A percentile compares a stretch with the other conserved stretches of the same genome.
Evolutionary conservation across 2,797 vertebrate species (phyloP).

Genomic region (Coranthus polyacanthus): DNA sequence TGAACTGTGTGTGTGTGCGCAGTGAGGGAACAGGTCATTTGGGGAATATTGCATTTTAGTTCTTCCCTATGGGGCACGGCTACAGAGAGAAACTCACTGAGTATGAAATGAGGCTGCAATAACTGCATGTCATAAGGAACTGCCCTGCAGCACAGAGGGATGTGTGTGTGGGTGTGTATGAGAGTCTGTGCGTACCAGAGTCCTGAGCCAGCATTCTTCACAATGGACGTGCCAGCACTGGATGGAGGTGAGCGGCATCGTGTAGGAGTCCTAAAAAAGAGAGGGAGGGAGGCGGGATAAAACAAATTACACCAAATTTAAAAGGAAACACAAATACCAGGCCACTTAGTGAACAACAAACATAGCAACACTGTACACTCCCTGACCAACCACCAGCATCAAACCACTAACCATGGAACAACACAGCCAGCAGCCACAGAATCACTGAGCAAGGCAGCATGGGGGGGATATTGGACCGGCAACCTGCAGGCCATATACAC

Average conservation of each 20-base stretch:
- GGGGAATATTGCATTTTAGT: slow-evolving; percentile 69
- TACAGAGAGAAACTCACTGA: slow-evolving; percentile 62
- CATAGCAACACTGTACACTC: slow-evolving; percentile 36
- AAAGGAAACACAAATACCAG: background rate
- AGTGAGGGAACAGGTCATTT: slow-evolving; percentile 58
- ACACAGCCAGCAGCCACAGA: slow-evolving; percentile 77
- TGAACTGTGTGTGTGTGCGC: slow-evolving; percentile 11
- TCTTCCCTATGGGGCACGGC: slow-evolving; percentile 58
- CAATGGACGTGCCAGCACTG: slow-evolving; percentile 99
- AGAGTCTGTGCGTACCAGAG: slow-evolving; percentile 87
- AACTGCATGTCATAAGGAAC: slow-evolving; percentile 52
- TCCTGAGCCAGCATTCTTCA: slow-evolving; percentile 99
- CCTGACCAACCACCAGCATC: slow-evolving; percentile 53
- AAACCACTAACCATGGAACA: slow-evolving; percentile 70
- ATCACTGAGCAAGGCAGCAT: slow-evolving; percentile 76
- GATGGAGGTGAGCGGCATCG: slow-evolving; percentile 98
- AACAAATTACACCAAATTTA: slow-evolving; percentile 5
- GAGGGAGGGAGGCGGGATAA: slow-evolving; percentile 9
- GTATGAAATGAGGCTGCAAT: slow-evolving; percentile 74
- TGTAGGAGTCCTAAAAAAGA: slow-evolving; percentile 91
- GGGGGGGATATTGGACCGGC: slow-evolving; percentile 50
- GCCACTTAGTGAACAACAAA: slow-evolving; percentile 10
- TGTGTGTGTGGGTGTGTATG: slow-evolving; percentile 17
- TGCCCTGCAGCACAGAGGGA: slow-evolving; percentile 30
- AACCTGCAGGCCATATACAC: slow-evolving; percentile 56